Conservation (phyloP, 2,888 invertebrate genomes). For the Dryobota labecula region DNA sequence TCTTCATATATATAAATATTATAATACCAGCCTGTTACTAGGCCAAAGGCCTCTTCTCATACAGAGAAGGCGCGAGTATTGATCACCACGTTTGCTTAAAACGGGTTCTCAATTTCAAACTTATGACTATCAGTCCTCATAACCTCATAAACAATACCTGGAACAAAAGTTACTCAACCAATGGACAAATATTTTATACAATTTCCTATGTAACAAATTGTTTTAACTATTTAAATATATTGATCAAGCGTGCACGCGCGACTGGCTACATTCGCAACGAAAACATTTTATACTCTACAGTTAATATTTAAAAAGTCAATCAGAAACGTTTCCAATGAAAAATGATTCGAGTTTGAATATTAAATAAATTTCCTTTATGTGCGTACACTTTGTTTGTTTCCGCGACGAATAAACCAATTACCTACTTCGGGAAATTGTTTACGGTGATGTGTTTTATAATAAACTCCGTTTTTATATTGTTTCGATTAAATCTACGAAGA, state of each 20-base stretch:
- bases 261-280: slow-evolving; percentile 25
- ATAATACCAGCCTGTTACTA: no score
- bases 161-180: neutral
- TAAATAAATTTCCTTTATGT: slow-evolving; percentile 63
- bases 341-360: slow-evolving; percentile 61
- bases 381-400: slow-evolving; percentile 50
- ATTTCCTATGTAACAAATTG: slow-evolving; percentile 6
- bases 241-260: slow-evolving; percentile 13
- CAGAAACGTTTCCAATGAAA: slow-evolving; percentile 54
- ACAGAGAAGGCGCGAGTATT: no score
- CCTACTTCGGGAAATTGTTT: slow-evolving; percentile 38
- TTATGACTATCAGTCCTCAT: neutral
- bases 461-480: slow-evolving; percentile 27
- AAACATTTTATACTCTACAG: slow-evolving; percentile 32
- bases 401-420: slow-evolving; percentile 60
- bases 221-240: slow-evolving; percentile 18
- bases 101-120: no score
- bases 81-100: no score
- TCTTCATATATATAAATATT: no score
- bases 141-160: neutral
- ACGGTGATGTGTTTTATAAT: slow-evolving; percentile 49
- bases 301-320: slow-evolving; percentile 60
- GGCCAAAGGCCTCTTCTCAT: no score
- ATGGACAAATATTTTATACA: slow-evolving; percentile 3
- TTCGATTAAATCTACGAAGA: slow-evolving; percentile 36